Conservation (phyloP, 2,888 invertebrate genomes). For the Unio pictorum region DNA sequence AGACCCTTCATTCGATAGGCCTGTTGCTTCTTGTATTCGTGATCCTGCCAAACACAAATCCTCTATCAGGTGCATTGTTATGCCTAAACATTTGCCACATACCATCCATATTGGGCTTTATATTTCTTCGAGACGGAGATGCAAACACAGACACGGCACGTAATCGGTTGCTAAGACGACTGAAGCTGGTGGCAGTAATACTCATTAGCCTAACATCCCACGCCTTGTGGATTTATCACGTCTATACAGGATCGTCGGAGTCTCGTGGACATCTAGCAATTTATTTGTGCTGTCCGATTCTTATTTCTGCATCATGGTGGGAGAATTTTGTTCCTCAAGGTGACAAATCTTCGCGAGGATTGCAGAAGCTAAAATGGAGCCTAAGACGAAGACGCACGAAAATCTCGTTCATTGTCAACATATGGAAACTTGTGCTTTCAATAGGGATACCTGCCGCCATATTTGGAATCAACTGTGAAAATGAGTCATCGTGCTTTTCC, state of each 20-base stretch:
- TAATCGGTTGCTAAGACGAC: background rate
- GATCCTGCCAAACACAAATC: slow-evolving; percentile 45
- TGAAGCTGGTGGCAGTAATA: background rate
- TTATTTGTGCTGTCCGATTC: slow-evolving; percentile 76
- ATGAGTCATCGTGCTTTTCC: slow-evolving; percentile 8
- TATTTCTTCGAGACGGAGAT: slow-evolving; percentile 20
- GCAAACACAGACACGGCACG: background rate
- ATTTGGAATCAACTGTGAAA: slow-evolving; percentile 32
- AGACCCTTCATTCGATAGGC: slow-evolving; percentile 45
- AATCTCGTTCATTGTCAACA: slow-evolving; percentile 23
- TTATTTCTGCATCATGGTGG: slow-evolving; percentile 97
- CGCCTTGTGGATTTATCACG: slow-evolving; percentile 26
- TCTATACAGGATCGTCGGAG: slow-evolving; percentile 13
- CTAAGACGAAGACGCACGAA: slow-evolving; percentile 38
- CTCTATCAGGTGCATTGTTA: slow-evolving; percentile 37
- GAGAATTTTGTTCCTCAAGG: slow-evolving; percentile 86
- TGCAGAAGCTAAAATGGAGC: slow-evolving; percentile 28
- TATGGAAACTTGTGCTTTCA: slow-evolving; percentile 48
- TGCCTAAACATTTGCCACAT: slow-evolving; percentile 38
- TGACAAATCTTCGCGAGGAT: slow-evolving; percentile 17
- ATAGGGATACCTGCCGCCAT: slow-evolving; percentile 33
- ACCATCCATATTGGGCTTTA: slow-evolving; percentile 28
- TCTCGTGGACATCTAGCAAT: slow-evolving; percentile 14
- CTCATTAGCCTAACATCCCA: slow-evolving; percentile 2
- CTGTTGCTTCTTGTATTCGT: slow-evolving; percentile 42